Conservation (phyloP, 92 coral and sea anemone genomes). For the Paragorgia papillata region DNA sequence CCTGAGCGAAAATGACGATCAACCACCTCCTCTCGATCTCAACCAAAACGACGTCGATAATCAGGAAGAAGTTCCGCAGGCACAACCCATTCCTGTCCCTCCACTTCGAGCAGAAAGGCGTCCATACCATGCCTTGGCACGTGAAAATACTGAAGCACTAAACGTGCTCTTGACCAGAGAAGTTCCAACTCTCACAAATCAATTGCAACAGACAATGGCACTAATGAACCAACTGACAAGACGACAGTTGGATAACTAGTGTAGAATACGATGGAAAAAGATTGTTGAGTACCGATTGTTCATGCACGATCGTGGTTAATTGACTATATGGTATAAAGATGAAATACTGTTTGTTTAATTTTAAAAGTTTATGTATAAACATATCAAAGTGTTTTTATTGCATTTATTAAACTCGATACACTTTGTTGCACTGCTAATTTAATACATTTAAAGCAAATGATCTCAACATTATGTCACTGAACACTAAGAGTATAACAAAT, state of each 20-base stretch:
- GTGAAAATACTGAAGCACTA: slow-evolving; percentile 23
- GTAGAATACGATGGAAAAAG: too few species aligned
- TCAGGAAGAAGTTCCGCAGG: neutral
- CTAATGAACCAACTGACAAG: neutral
- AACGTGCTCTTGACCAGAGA: slow-evolving; percentile 4
- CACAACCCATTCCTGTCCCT: neutral
- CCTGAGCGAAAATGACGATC: too few species aligned
- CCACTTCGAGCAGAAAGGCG: neutral
- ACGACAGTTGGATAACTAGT: neutral
- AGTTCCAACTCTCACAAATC: neutral
- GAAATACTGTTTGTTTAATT: too few species aligned
- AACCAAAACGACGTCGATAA: neutral
- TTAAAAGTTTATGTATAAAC: too few species aligned
- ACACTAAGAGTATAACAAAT: neutral
- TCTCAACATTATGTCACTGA: neutral
- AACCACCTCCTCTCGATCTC: neutral
- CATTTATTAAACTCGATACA: too few species aligned
- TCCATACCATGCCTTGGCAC: slow-evolving; percentile 1
- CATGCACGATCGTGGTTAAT: too few species aligned
- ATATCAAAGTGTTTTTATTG: too few species aligned
- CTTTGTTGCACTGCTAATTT: too few species aligned
- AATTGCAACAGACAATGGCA: slow-evolving; percentile 18
- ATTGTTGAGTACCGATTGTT: too few species aligned
- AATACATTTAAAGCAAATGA: neutral
- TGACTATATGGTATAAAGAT: too few species aligned